Percentiles rank a stretch among this genome's conserved stretches.
Evolutionary conservation across 2,888 invertebrate species (phyloP).

Genomic region (Troglohyphantes excavatus): DNA sequence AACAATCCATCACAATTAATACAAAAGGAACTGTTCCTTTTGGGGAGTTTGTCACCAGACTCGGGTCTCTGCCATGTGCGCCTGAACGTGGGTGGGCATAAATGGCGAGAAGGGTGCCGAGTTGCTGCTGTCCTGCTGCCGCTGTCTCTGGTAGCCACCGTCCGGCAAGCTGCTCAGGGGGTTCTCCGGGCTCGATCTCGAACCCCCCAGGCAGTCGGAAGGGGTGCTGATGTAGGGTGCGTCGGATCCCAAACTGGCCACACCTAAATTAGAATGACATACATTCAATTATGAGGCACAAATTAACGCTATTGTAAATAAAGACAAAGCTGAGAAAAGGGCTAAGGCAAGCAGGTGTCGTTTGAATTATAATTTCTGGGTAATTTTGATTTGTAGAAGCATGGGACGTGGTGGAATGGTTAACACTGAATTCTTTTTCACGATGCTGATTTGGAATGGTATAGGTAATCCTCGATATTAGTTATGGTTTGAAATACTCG

Average conservation of each 20-base stretch:
- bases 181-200: constrained; percentile 74
- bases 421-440: too few species aligned
- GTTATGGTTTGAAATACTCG: too few species aligned
- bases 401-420: too few species aligned
- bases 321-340: too few species aligned
- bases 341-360: too few species aligned
- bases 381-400: too few species aligned
- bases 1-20: too few species aligned
- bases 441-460: too few species aligned
- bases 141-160: constrained; percentile 34
- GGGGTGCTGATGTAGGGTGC: constrained; percentile 62
- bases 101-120: constrained; percentile 38
- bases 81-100: constrained; percentile 49
- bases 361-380: too few species aligned
- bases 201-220: constrained; percentile 58
- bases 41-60: constrained; percentile 59
- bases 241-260: constrained; percentile 48
- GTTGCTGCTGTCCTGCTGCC: constrained; percentile 1
- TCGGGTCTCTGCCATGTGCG: constrained; percentile 69
- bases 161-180: constrained; percentile 50
- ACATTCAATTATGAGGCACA: not conserved
- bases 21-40: too few species aligned
- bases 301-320: too few species aligned
- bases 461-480: too few species aligned
- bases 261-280: constrained; percentile 36